phyloP scores from a whole-genome alignment of 2,888 invertebrate species.

The Sympetrum striolatum region DNA sequence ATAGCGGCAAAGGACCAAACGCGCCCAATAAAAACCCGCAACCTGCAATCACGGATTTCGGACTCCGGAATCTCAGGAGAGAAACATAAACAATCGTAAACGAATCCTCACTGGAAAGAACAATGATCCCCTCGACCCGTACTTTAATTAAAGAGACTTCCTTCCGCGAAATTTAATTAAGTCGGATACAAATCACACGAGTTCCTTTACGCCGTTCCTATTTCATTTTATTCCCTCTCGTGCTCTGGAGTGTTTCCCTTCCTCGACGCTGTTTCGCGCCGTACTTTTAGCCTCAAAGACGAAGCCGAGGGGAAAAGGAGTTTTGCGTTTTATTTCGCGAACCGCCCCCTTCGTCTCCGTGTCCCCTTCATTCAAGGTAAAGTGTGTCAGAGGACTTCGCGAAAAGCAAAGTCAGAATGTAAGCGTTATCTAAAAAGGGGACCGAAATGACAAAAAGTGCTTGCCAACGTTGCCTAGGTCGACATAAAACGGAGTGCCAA shows the following conservation, averaged over 20 bases:
- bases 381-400: not conserved
- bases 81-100: not conserved
- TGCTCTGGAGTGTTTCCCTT: not conserved
- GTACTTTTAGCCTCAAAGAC: not conserved
- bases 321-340: not conserved
- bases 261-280: not conserved
- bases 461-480: not conserved
- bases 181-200: constrained; percentile 3
- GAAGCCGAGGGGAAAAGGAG: not conserved
- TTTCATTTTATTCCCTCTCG: not conserved
- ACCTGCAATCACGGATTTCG: not conserved
- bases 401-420: not conserved
- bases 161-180: constrained; percentile 18
- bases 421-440: not conserved
- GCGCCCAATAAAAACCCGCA: not conserved
- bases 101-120: not conserved
- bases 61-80: not conserved
- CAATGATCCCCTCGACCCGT: not conserved
- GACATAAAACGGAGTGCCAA: not conserved
- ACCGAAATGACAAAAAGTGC: not conserved
- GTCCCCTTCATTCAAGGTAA: not conserved
- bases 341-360: not conserved
- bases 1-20: not conserved
- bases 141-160: not conserved
- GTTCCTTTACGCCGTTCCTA: not conserved